Base-by-base conservation (phyloP, 2,888 invertebrate genomes). In the Autographa pulchrina region DNA sequence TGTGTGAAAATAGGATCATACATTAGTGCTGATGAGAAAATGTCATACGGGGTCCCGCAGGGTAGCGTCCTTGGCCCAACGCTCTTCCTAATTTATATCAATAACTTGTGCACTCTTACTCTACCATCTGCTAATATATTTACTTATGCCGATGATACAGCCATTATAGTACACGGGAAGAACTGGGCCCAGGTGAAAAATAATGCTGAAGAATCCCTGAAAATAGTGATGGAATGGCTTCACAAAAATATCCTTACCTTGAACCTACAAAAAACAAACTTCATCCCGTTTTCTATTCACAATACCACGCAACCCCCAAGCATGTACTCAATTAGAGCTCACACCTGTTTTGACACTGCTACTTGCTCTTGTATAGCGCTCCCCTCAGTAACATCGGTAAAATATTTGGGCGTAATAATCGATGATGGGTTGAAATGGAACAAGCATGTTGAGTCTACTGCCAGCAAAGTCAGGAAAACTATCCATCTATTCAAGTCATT, bases 111-210 rank as follows among this genome's bases (percentile, higher is more conserved):
- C 20, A 43, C n/a, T 7, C 9, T 56, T 4, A 9, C 38, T 3
- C 18, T 68, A 0, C 4, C 25, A 6, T 7, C 18, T 7, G 63
- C 58, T 3, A 62, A 62, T 63, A 13, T 62, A 14, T 13, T 68
- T 13, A 25, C 62, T 0, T 68, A 35, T 43, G 68, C 63, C 31
- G 68, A 62, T 58, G 62, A 68, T n/a, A 61, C 67, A 2, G 61
- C 61, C 0, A 54, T 67, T 35, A 54, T 68, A 25, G 56, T 68
- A 48, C 35, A 56, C 9, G 68, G 43, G 7, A 5, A 48, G 0
- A 59, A 38, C 0, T 68, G 68, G 59, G 52, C 56, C 4, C 14
- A 13, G 18, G 56, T 25, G 0, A 56, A n/a, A 13, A 13, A 68
- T 14, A n/a, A 4, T 0, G 68, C 68, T 2, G 62, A 68, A 43